Evolutionary conservation across 1,140 invertebrate species (phyloP), one percentile per base, ranked within the genome.

Genomic region (Aphaenogaster floridana): DNA sequence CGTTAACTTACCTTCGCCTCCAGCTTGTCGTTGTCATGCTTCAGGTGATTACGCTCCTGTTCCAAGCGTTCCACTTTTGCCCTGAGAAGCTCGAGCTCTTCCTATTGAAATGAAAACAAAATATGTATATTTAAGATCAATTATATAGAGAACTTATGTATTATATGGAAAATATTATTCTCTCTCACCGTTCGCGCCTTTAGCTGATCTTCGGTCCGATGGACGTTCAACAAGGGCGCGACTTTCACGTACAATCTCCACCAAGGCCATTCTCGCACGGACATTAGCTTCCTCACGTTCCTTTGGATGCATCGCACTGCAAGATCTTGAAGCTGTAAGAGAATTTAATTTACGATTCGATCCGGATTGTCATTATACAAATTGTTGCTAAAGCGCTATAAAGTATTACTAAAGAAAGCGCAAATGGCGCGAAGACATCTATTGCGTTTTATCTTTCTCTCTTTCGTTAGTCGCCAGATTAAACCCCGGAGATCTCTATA

Each of bases 251-350:
- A 97, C 68, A 99, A 96, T 77, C 98, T 96, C 98, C 99, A 99
- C 99, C 98, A 99, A 5, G 98, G 97, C 99, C 99, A 99, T 94
- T 98, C 98, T 66, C 98, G 96, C 0, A 99, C 98, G 50, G 97
- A 96, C 94, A 99, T 96, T 93, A 99, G 98, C 90, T 98, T 99
- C 88, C 98, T 97, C 1, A 99, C 98, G 96, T 99, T 99, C 81
- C 98, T 97, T 93, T 99, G 98, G 79, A 99, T 98, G 94, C 98
- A 99, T 80, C 98, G 96, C 21, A 99, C 98, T 8, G 98, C 98
- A 71, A 98, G 96, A 94, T 99, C 98, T 96, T 99, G 97, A 9
- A 97, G 94, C 97, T 97, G 92, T 78, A 91, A 92, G 90, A 83
- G 63, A 59, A 76, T 72, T 45, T n/a, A 71, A 52, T 80, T 80